phyloP scores from a whole-genome alignment of 2,797 vertebrate species.

The Streptopelia turtur region DNA sequence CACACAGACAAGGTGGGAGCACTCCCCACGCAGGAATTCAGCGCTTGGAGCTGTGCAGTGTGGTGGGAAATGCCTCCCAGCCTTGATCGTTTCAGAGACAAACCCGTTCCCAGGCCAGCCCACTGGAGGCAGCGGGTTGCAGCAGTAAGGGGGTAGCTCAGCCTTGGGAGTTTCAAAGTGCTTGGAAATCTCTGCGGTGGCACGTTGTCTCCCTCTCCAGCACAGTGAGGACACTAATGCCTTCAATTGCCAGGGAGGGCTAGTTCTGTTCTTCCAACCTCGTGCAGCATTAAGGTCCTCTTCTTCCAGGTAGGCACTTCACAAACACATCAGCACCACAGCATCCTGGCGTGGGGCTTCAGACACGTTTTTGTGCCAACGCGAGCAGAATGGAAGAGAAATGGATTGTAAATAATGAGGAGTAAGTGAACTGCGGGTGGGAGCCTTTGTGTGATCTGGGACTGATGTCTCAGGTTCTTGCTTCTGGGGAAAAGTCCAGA shows the following conservation, averaged over 20 bases:
- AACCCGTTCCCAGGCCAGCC: accelerated
- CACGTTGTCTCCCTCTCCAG: background rate
- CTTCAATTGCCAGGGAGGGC: background rate
- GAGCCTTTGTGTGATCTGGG: background rate
- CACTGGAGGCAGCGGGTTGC: background rate
- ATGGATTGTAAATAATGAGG: background rate
- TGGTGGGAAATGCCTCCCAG: background rate
- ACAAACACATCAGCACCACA: background rate
- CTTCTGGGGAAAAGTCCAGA: background rate
- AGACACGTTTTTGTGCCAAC: background rate
- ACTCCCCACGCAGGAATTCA: too few species aligned
- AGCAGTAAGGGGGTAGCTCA: background rate
- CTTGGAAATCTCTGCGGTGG: background rate
- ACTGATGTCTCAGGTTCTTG: accelerated
- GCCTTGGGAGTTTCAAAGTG: background rate
- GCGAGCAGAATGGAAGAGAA: background rate
- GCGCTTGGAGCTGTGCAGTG: background rate
- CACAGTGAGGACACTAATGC: background rate
- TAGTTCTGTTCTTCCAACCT: background rate
- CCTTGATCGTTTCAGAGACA: background rate
- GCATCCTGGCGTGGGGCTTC: background rate
- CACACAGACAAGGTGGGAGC: background rate
- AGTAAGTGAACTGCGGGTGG: background rate
- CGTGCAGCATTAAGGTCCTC: background rate
- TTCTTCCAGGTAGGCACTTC: conserved; percentile 33